A percentile compares a stretch with the other conserved stretches of the same genome.
phyloP scores from a whole-genome alignment of 2,113 vertebrate species.

The Caranx melampygus region DNA sequence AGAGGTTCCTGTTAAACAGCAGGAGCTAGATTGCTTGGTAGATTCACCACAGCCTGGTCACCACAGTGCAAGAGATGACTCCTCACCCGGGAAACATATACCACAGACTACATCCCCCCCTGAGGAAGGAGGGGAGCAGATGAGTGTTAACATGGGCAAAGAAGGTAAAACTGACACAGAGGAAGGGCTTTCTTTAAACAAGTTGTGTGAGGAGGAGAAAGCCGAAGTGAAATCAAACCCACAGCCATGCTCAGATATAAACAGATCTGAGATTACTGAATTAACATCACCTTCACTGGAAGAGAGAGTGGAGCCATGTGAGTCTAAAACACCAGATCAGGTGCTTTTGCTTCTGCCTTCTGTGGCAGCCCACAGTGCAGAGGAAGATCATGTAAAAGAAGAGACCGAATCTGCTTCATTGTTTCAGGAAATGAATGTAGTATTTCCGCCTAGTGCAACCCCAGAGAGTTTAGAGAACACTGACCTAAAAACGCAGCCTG shows the following conservation, averaged over 20 bases:
- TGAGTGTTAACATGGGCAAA: background rate
- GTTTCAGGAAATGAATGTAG: conserved; percentile 63
- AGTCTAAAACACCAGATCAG: conserved; percentile 54
- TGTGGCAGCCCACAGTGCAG: background rate
- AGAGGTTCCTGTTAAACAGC: conserved; percentile 22
- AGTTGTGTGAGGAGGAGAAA: conserved; percentile 60
- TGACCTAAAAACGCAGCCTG: conserved; percentile 62
- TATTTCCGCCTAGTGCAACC: conserved; percentile 37
- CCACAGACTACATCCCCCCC: conserved; percentile 20
- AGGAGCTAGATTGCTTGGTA: conserved; percentile 25
- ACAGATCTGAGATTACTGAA: conserved; percentile 51
- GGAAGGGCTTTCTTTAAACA: background rate
- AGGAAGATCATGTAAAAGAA: conserved; percentile 27
- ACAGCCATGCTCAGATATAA: conserved; percentile 32
- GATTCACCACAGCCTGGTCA: conserved; percentile 33
- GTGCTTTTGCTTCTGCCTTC: conserved; percentile 11
- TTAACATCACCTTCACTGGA: conserved; percentile 37
- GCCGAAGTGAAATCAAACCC: conserved; percentile 56
- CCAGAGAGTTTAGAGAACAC: conserved; percentile 24
- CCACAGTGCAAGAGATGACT: conserved; percentile 35
- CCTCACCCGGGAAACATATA: conserved; percentile 34
- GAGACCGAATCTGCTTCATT: conserved; percentile 27
- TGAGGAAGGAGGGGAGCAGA: conserved; percentile 21
- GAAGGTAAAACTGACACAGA: conserved; percentile 22
- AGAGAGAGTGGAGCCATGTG: conserved; percentile 33